These are phyloP conservation scores for Eurois occulta DNA, from an alignment of 2,888 invertebrate genomes.

Conservation along the genomic window DNA sequence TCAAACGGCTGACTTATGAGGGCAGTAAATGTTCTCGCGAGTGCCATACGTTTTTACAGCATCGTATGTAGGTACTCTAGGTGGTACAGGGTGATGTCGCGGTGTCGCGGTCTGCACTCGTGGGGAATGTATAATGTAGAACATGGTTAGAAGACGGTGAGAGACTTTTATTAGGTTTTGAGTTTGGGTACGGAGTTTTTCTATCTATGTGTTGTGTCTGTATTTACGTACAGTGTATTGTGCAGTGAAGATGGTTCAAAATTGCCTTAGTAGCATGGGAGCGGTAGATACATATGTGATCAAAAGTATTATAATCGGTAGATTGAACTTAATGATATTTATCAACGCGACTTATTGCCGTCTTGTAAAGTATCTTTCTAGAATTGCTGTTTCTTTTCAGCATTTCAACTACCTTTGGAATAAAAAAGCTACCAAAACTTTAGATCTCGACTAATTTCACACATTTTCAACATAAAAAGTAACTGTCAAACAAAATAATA, in stretches of 20 bases:
- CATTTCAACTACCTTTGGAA: neutral
- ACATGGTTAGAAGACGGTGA: neutral
- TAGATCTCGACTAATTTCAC: neutral
- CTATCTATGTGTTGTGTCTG: neutral
- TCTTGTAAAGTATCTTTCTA: neutral
- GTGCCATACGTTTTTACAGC: slow-evolving; percentile 48
- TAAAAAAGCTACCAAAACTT: neutral
- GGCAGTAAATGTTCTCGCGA: slow-evolving; percentile 50
- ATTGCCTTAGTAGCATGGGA: neutral
- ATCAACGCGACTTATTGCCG: neutral
- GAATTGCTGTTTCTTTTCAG: neutral
- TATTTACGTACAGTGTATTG: neutral
- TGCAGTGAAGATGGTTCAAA: neutral
- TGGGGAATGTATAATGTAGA: slow-evolving; percentile 41
- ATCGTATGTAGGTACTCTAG: neutral
- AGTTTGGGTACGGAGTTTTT: neutral
- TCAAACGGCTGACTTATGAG: slow-evolving; percentile 42
- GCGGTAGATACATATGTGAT: neutral
- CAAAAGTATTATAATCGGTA: neutral
- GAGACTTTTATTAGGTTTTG: slow-evolving; percentile 16
- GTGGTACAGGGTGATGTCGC: slow-evolving; percentile 24
- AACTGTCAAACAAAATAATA: slow-evolving; percentile 9
- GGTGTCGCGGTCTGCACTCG: slow-evolving; percentile 5
- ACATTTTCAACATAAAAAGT: neutral
- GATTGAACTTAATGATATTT: neutral